Base-by-base conservation (phyloP, 2,888 invertebrate species). In the Trilocha varians region DNA sequence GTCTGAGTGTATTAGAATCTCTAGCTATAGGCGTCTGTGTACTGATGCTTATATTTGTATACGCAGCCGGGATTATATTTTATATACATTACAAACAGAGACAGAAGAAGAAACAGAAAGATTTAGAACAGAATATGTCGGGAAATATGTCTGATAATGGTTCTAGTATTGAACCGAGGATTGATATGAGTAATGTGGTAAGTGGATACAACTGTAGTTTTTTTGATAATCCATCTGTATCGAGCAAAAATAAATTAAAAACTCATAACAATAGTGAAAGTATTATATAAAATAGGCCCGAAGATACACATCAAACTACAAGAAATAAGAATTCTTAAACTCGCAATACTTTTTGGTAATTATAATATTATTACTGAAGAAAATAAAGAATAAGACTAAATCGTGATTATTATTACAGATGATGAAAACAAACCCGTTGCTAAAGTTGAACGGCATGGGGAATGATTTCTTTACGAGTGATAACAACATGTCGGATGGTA, bases 1-100 rank as follows among this genome's bases (percentile, higher is more conserved):
- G 91, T 25, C 83, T 95, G 40, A 91, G 90, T 40, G 88, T 91
- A n/a, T 87, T 91, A 11, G 94, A 95, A 67, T 91, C 94, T 43
- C 87, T 94, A 9, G 93, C 94, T 0, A 93, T 95, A 36, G 95
- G 93, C 5, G 88, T 94, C 11, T 93, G 93, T 49, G 93, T 94
- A 2, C 87, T 95, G 5, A 84, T 95, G 49, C 75, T 95, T 36
- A 91, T 94, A 0, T 87, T 95, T 42, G 91, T 95, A 46, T 95
- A 95, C 66, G 92, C 95, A 3, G 92, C 93, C 0, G 94, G 95
- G 1, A 93, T 95, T 5, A 91, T 94, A 41, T 88, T 95, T 41
- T 95, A 94, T 62, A 75, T 95, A 13, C 92, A 93, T 66, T 89
- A 93, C 42, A 88, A 90, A 46, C 89, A 88, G 57, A 89, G 90